These are phyloP conservation scores for Oostethus manadensis DNA, from an alignment of 2,113 vertebrate genomes.

Conservation along the genomic window DNA sequence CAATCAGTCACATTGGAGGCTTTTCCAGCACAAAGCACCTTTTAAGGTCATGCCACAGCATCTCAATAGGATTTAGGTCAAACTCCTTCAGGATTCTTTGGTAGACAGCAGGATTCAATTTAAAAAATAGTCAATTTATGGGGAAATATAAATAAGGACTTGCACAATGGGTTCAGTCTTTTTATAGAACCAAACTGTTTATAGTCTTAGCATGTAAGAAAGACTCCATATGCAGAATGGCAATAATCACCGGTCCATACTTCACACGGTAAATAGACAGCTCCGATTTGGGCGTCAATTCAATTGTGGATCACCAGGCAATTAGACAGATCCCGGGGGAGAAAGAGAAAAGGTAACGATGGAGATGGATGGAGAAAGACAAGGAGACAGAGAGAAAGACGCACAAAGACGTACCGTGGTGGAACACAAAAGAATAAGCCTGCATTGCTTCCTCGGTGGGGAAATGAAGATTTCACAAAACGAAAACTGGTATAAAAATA, in stretches of 20 bases:
- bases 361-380: not conserved
- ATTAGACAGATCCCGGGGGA: not conserved
- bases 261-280: not conserved
- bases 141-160: not conserved
- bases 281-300: not conserved
- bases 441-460: too few relatives aligned
- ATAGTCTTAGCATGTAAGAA: too few relatives aligned
- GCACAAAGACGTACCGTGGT: not conserved
- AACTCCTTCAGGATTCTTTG: too few relatives aligned
- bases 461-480: too few relatives aligned
- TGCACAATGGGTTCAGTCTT: not conserved
- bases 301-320: not conserved
- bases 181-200: not conserved
- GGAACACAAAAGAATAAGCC: not conserved
- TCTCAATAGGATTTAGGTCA: too few relatives aligned
- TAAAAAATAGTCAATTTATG: not conserved
- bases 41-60: too few relatives aligned
- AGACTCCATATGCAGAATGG: not conserved
- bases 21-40: too few relatives aligned
- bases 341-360: not conserved
- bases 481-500: too few relatives aligned
- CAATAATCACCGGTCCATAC: not conserved
- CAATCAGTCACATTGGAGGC: too few relatives aligned
- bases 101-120: too few relatives aligned
- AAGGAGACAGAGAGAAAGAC: not conserved